Evolutionary conservation across 2,888 invertebrate species (phyloP), one percentile per base, ranked within the genome.

Genomic region (Hipparchia sbordonii): DNA sequence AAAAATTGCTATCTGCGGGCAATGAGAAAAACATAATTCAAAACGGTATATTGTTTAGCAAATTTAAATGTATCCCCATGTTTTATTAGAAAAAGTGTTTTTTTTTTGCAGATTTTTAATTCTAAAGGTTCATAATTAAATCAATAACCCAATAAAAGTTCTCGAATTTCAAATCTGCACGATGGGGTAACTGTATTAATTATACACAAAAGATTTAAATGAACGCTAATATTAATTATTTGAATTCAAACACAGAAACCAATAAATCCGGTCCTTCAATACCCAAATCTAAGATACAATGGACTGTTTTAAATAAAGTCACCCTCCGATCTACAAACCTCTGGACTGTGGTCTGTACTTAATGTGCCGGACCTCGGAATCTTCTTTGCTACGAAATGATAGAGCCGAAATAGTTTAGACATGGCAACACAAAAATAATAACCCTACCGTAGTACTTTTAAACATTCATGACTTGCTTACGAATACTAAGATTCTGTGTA

Each of bases 331-430:
- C 87, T 89, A 87, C 86, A 87, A 86, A 84, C 84, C 87, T 85
- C 86, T 80, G 79, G 77, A 80, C 84, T 85, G 86, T 78, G 88
- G 89, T 82, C 92, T 92, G 92, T 87, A 90, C 85, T 91, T 93
- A 93, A 93, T 93, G 93, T 92, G 91, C 91, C 83, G 91, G 91
- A 90, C 92, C 87, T 89, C 89, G 84, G 81, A 83, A 85, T 86
- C 87, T 88, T 86, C 83, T 85, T 87, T 83, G 84, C 71, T 76
- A 76, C 73, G 77, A 79, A 77, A 75, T 71, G 10, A 56, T 71
- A 54, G 63, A 65, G 70, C 70, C 68, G 10, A 10, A 3, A 71
- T 63, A 33, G 8, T 7, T 6, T 67, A 79, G 79, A 79, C 61
- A 59, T 59, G 79, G 4, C 74, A 66, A 59, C 51, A 23, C 23